Evolutionary conservation across 2,888 invertebrate species (phyloP), one percentile per base, ranked within the genome.

Genomic region (Sesia apiformis): DNA sequence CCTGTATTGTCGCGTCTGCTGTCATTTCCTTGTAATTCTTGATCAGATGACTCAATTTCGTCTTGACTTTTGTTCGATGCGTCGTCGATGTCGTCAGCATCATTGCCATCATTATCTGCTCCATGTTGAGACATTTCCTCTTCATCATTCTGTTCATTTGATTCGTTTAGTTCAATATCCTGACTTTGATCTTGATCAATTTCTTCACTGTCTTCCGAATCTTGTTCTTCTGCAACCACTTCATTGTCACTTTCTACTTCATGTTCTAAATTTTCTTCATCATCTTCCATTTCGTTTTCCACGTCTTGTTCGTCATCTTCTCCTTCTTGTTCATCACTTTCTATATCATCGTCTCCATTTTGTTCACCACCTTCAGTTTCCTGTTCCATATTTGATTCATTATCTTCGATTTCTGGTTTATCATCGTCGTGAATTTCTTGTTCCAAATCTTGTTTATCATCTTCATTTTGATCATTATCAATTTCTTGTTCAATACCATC

Each of bases 1-100:
- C 71, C 74, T 4, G 76, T 78, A 6, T 76, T 78, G 49, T 8
- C n/a, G 23, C 7, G 46, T 46, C 7, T 38, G 8, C 50, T 42
- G 5, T 7, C 42, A 6, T 7, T 7, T 50, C 38, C 39, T 50
- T 50, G 50, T 38, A 8, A 4, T 50, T 50, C 38, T 6, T 50
- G 23, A 4, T 7, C 7, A 39, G 69, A 65, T 5, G 67, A 43
- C 54, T 55, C 49, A 4, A 38, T 46, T 54, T 55, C 49, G 4
- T 40, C 5, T 52, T 55, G 52, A 60, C 6, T 60, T 23, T 23
- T 23, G 23, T 23, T 23, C 2, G 23, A 23, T 56, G 49, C 42
- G 4, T 56, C 49, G 38, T 50, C 5, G 39, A 50, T 50, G 8
- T 50, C 7, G 3, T 50, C 39, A 23, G 23, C 50, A 50, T 38